Evolutionary conservation across 2,113 vertebrate species (phyloP).

Genomic region (Oreochromis niloticus): DNA sequence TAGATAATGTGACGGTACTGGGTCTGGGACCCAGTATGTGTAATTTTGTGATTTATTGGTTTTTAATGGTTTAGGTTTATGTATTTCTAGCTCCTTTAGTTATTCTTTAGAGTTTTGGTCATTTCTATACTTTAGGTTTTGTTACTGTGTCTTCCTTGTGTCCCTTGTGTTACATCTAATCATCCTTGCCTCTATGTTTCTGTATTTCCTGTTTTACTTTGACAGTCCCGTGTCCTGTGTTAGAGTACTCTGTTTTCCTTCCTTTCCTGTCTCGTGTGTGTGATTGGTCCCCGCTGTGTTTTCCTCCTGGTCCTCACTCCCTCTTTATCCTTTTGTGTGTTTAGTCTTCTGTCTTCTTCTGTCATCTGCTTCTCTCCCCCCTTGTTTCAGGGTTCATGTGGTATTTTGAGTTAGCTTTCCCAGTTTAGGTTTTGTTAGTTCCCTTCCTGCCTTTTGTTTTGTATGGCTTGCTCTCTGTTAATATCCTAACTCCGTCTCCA

Average conservation of each 20-base stretch:
- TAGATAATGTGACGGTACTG: neutral
- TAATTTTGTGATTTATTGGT: neutral
- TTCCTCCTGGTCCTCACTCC: neutral
- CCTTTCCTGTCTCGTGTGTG: neutral
- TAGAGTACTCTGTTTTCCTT: neutral
- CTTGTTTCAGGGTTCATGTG: neutral
- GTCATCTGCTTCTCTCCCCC: neutral
- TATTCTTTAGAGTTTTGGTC: neutral
- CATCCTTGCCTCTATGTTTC: neutral
- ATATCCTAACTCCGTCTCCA: neutral
- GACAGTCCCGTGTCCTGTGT: neutral
- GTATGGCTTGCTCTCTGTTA: neutral
- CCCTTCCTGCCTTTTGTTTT: neutral
- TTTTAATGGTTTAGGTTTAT: neutral
- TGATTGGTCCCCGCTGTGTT: neutral
- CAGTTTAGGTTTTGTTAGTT: neutral
- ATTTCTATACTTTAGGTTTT: neutral
- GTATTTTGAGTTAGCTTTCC: neutral
- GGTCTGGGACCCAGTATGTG: neutral
- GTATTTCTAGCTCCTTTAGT: neutral
- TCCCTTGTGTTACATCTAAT: neutral
- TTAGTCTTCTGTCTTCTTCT: neutral
- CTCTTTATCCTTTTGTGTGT: neutral
- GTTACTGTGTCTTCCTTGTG: neutral
- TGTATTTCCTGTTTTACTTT: neutral